Evolutionary conservation across 2,888 invertebrate species (phyloP), one percentile per base, ranked within the genome.

Genomic region (Luffia ferchaultella): DNA sequence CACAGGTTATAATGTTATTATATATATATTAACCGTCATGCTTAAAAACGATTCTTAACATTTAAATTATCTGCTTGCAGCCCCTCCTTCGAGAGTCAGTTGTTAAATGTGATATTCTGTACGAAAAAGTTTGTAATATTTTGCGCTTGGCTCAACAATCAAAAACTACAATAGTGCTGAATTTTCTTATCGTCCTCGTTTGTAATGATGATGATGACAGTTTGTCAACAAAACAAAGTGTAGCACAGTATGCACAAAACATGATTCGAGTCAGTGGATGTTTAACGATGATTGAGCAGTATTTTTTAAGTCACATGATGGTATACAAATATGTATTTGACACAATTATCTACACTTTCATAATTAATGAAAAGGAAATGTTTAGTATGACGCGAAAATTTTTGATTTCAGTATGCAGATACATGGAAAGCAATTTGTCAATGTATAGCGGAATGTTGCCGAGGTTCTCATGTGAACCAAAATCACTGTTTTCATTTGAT

Each of bases 361-460:
- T n/a, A n/a, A n/a, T n/a, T n/a, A n/a, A n/a, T n/a, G n/a, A n/a
- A n/a, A n/a, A n/a, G n/a, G n/a, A n/a, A n/a, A n/a, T n/a, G n/a
- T n/a, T n/a, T n/a, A n/a, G n/a, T n/a, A n/a, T n/a, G n/a, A n/a
- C n/a, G n/a, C n/a, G n/a, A n/a, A n/a, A n/a, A n/a, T n/a, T n/a
- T n/a, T n/a, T n/a, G n/a, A 63, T 59, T 45, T 15, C 58, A 83
- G 83, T 63, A 67, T 52, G 68, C 69, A 54, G 76, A 77, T 41
- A 70, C 70, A 2, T 78, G 75, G 80, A 65, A 61, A 43, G 68
- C 76, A 1, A 64, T 84, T 5, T 83, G 83, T 55, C 66, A 63
- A 9, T 70, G 78, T 54, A 60, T 82, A 2, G 64, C 71, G 9
- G 71, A 73, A 52, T 59, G 65, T 3, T 82, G 79, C 53, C 58